These are phyloP conservation scores for Eolophus roseicapilla DNA, from an alignment of 2,113 vertebrate species.

Conservation along the genomic window DNA sequence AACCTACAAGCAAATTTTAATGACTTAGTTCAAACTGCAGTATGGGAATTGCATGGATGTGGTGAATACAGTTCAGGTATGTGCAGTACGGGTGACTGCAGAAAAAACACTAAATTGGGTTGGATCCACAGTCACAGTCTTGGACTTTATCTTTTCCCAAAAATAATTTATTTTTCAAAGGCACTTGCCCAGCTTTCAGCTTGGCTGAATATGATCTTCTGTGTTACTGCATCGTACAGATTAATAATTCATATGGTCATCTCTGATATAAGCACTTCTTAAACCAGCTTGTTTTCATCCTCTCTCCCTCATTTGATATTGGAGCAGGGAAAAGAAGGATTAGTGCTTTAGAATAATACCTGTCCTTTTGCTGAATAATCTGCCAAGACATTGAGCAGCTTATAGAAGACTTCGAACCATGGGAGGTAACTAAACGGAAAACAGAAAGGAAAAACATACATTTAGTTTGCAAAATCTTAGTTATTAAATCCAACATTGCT, in stretches of 20 bases:
- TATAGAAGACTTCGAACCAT: slow-evolving; percentile 97
- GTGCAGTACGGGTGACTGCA: background rate
- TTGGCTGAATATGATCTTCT: background rate
- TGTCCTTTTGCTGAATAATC: slow-evolving; percentile 94
- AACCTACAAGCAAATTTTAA: background rate
- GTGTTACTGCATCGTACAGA: background rate
- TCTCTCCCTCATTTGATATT: background rate
- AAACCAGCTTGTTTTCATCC: background rate
- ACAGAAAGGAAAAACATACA: slow-evolving; percentile 10
- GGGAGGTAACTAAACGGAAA: slow-evolving; percentile 86
- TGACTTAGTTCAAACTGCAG: background rate
- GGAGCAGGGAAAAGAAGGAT: background rate
- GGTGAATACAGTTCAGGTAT: background rate
- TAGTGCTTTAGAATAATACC: slow-evolving; percentile 73
- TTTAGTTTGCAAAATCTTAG: background rate
- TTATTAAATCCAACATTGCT: background rate
- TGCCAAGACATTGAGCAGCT: slow-evolving; percentile 92
- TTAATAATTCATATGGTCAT: background rate
- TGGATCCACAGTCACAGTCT: background rate
- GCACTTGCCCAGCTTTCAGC: background rate
- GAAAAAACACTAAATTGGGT: background rate
- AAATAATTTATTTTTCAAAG: background rate
- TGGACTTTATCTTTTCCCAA: background rate
- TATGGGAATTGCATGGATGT: rapidly evolving
- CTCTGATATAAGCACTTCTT: background rate